Percentiles rank a stretch among this genome's conserved stretches.
Evolutionary conservation across 2,797 vertebrate species (phyloP).

Genomic region (Schizopygopsis malacanthus): DNA sequence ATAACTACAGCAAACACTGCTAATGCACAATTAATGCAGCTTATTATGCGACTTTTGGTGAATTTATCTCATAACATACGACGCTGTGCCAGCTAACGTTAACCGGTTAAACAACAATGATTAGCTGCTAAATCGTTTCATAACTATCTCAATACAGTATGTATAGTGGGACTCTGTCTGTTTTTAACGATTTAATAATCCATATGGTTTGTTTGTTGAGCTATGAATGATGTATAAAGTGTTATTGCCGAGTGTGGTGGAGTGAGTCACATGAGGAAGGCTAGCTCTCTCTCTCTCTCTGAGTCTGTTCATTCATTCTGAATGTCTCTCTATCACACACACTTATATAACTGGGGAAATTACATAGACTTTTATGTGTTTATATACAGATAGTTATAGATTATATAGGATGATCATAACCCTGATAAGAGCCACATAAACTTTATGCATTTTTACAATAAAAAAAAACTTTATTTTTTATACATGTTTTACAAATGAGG

Average conservation of each 20-base stretch:
- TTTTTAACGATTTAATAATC: background rate
- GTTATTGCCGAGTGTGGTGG: background rate
- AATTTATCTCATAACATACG: background rate
- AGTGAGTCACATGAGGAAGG: conserved; percentile 22
- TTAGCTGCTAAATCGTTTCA: background rate
- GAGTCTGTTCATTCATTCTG: background rate
- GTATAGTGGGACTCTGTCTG: too few relatives aligned
- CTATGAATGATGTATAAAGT: background rate
- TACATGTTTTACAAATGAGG: too few relatives aligned
- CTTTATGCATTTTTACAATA: background rate
- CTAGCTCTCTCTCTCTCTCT: background rate
- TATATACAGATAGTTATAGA: too few relatives aligned
- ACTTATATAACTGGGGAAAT: background rate
- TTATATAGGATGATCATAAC: background rate
- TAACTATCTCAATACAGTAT: background rate
- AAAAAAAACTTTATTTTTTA: too few relatives aligned
- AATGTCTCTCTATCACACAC: background rate
- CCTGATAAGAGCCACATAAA: background rate
- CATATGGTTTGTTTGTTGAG: background rate
- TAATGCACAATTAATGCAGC: fast-evolving
- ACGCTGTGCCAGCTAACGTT: background rate
- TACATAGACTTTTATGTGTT: too few relatives aligned
- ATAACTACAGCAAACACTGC: background rate
- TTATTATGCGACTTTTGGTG: too few relatives aligned
- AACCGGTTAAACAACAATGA: background rate